Evolutionary conservation across 1,140 invertebrate species (phyloP), one percentile per base, ranked within the genome.

Genomic region (Drosophila trapezifrons): DNA sequence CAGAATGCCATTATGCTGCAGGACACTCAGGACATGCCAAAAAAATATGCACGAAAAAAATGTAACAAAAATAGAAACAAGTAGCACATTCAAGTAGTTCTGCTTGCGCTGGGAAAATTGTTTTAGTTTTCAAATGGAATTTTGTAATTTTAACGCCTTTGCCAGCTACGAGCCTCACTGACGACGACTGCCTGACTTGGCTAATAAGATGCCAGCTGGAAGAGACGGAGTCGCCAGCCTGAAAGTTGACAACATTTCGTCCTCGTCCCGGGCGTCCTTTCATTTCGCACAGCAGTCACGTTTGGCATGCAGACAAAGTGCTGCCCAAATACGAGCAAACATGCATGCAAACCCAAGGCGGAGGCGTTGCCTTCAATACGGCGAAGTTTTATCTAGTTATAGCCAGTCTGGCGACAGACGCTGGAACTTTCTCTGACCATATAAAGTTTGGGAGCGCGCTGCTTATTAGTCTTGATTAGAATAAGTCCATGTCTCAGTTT

Each of bases 71-170:
- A 71, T 32, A 55, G 40, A 37, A 65, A 29, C 55, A 55, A 76
- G 80, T 59, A 81, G 64, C 52, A 49, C 82, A 76, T 65, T 82
- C 77, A 40, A 67, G 51, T 77, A 35, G 51, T 71, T 80, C 40
- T 62, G 64, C 59, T 69, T 62, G 47, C 47, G 75, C 67, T 52
- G 62, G 43, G 29, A 67, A 85, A 89, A 89, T 89, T 89, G 84
- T 89, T 89, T 89, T 89, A 89, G 80, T 89, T 89, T 89, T 76
- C 84, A 89, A 89, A 89, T 89, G 84, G 84, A 89, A 89, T 89
- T 89, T 89, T 84, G 84, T 80, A 89, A 89, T 89, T 89, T 89
- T 89, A 89, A 89, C 84, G 85, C 77, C 80, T 89, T 80, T 75
- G 60, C 65, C 42, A 40, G 51, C 51, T 37, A 37, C 35, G 57